Percentiles rank a stretch among this genome's conserved stretches.
phyloP scores from a whole-genome alignment of 1,140 invertebrate species.

The Pristionchus pacificus region DNA sequence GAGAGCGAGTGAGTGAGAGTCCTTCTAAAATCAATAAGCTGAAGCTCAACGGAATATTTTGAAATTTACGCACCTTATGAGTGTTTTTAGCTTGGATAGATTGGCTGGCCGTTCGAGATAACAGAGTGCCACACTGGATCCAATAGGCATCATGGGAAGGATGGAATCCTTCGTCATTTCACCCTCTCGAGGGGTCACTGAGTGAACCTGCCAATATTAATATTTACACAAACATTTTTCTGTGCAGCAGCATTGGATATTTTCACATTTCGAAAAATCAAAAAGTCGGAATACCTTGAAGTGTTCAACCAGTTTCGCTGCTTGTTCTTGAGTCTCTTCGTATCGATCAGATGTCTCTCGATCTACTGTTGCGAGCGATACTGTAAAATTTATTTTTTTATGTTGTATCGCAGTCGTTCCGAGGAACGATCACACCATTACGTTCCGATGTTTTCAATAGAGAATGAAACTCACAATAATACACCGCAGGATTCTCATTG shows the following conservation, averaged over 20 bases:
- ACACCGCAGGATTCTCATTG: conserved; percentile 27
- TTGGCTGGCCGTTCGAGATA: not conserved
- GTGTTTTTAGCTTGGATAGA: not conserved
- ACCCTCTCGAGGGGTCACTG: not conserved
- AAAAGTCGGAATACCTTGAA: not conserved
- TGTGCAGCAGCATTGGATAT: not conserved
- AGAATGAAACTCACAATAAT: conserved; percentile 17
- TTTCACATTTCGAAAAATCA: not conserved
- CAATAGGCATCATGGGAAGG: not conserved
- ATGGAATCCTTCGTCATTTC: not conserved
- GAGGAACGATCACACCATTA: too few species aligned
- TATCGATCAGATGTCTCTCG: conserved; percentile 20
- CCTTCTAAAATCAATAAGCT: not conserved
- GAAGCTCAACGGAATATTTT: not conserved
- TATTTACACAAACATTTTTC: not conserved
- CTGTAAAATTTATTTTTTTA: not conserved
- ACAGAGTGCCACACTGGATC: not conserved
- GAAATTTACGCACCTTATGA: not conserved
- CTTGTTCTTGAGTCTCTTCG: conserved; percentile 24
- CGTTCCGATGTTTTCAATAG: too few species aligned
- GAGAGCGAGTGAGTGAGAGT: not conserved
- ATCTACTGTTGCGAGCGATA: conserved; percentile 23
- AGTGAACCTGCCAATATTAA: not conserved
- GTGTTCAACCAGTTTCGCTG: conserved; percentile 17
- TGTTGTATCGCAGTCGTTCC: not conserved